Evolutionary conservation across 2,888 invertebrate species (phyloP).

Genomic region (Rhamnusium bicolor): DNA sequence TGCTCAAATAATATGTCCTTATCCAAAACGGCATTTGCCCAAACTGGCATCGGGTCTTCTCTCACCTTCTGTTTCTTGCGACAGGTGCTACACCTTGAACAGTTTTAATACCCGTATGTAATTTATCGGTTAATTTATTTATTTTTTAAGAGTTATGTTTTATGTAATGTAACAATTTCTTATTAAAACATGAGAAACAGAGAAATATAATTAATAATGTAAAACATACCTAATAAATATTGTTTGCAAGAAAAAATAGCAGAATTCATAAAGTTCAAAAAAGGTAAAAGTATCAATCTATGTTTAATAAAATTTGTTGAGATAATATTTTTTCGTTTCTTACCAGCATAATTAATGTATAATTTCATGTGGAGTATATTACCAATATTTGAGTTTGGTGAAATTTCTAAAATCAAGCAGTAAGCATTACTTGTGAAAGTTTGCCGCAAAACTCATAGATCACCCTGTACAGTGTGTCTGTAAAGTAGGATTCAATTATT

Average conservation of each 20-base stretch:
- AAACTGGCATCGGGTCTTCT: conserved; percentile 19
- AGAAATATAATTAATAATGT: conserved; percentile 4
- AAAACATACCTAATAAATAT: background rate
- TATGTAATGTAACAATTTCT: conserved; percentile 19
- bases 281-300: too few relatives aligned
- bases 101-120: conserved; percentile 26
- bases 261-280: too few relatives aligned
- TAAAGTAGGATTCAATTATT: too few relatives aligned
- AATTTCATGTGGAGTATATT: too few relatives aligned
- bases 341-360: too few relatives aligned
- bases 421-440: too few relatives aligned
- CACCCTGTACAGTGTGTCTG: too few relatives aligned
- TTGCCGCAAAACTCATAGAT: too few relatives aligned
- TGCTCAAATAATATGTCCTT: conserved; percentile 17
- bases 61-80: conserved; percentile 10
- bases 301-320: too few relatives aligned
- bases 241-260: background rate
- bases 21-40: conserved; percentile 22
- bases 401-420: too few relatives aligned
- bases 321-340: too few relatives aligned
- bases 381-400: too few relatives aligned
- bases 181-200: conserved; percentile 8
- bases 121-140: conserved; percentile 25
- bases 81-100: conserved; percentile 33
- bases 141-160: conserved; percentile 24